phyloP scores from a whole-genome alignment of 2,797 vertebrate species.

The Clarias pachynema region DNA sequence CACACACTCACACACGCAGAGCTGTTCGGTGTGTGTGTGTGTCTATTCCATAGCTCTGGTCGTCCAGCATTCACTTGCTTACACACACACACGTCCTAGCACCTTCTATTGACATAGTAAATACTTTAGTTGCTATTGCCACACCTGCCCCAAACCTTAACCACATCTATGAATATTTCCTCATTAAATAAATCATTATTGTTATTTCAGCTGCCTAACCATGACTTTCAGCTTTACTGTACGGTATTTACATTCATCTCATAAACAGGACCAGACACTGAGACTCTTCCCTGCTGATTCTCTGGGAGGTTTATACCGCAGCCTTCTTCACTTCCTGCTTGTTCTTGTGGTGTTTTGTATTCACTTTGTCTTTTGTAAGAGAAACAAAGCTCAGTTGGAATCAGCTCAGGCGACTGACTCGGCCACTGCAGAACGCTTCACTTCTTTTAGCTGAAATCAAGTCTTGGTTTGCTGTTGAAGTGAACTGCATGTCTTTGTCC shows the following conservation, averaged over 20 bases:
- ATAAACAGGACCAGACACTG: no score
- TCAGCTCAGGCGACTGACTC: neutral
- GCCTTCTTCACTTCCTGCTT: neutral
- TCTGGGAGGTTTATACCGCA: neutral
- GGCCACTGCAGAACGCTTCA: neutral
- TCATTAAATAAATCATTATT: no score
- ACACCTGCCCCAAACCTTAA: no score
- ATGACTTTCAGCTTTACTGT: neutral
- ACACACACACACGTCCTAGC: neutral
- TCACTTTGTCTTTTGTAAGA: neutral
- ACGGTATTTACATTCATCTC: no score
- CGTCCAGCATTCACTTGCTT: neutral
- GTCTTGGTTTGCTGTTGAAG: neutral
- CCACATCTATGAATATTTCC: no score
- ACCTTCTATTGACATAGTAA: neutral
- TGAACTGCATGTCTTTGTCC: neutral
- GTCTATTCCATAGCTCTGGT: conserved; percentile 6
- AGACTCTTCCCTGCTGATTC: no score
- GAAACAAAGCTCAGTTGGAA: neutral
- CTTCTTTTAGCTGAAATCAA: neutral
- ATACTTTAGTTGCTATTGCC: no score
- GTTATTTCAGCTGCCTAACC: neutral
- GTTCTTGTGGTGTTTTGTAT: neutral
- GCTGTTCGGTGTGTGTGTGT: conserved; percentile 25
- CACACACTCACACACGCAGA: neutral